Percentiles rank a stretch among this genome's conserved stretches.
phyloP scores from a whole-genome alignment of 2,888 invertebrate genomes.

The Perdita meconis region DNA sequence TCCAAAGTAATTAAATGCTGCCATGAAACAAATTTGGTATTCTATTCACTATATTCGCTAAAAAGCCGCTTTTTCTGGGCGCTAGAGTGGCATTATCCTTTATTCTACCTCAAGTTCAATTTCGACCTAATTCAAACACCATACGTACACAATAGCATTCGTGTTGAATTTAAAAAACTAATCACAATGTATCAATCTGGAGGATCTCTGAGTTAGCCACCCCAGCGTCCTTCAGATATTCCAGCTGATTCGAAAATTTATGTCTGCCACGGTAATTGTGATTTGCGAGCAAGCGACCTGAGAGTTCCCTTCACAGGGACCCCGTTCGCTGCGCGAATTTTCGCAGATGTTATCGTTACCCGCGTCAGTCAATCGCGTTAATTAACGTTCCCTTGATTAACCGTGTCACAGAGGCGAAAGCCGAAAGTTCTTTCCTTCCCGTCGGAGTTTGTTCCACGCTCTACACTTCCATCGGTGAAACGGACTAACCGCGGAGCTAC shows the following conservation, averaged over 20 bases:
- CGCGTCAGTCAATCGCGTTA: slow-evolving; percentile 10
- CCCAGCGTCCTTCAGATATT: slow-evolving; percentile 10
- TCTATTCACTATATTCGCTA: no score
- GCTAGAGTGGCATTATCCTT: no score
- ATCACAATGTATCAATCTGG: no score
- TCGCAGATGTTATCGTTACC: slow-evolving; percentile 8
- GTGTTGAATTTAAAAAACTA: no score
- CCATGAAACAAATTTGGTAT: no score
- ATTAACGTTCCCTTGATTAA: slow-evolving; percentile 17
- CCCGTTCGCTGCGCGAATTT: slow-evolving; percentile 18
- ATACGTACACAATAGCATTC: no score
- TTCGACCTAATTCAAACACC: no score
- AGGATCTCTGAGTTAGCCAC: slow-evolving; percentile 27
- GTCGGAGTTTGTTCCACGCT: background rate
- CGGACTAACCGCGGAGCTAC: background rate
- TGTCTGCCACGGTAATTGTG: slow-evolving; percentile 55
- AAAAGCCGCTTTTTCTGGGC: no score
- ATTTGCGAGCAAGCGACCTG: slow-evolving; percentile 35
- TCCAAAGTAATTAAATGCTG: no score
- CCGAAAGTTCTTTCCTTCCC: background rate
- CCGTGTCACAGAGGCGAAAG: background rate
- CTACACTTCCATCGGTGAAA: background rate
- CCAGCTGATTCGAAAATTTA: slow-evolving; percentile 52
- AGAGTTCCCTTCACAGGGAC: slow-evolving; percentile 17
- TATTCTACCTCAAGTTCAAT: no score